Evolutionary conservation across 2,888 invertebrate species (phyloP).

Genomic region (Antheraea yamamai): DNA sequence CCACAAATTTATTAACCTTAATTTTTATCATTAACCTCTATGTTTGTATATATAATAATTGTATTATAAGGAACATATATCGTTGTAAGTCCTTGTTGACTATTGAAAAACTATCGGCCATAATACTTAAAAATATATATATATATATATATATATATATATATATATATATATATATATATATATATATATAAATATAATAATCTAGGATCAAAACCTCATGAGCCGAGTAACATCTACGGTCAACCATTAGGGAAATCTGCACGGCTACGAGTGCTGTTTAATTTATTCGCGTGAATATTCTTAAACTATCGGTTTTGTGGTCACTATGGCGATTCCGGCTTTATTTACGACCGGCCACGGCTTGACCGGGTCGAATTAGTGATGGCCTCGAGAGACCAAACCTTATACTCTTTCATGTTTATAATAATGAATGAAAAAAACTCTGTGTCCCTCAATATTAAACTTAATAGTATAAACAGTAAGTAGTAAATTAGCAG

Average conservation of each 20-base stretch:
- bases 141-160: too few relatives aligned
- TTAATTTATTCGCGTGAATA: slow-evolving; percentile 80
- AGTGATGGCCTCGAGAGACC: slow-evolving; percentile 47
- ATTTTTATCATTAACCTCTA: background rate
- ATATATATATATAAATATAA: too few relatives aligned
- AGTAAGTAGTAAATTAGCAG: too few relatives aligned
- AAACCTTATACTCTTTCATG: slow-evolving; percentile 16
- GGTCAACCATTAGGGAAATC: slow-evolving; percentile 81
- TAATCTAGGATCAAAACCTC: slow-evolving; percentile 48
- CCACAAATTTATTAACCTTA: background rate
- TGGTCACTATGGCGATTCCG: slow-evolving; percentile 69
- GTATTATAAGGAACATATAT: background rate
- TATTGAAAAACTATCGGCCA: background rate
- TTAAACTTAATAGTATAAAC: too few relatives aligned
- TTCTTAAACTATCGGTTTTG: slow-evolving; percentile 81
- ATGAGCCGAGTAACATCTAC: slow-evolving; percentile 34
- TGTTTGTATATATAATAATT: background rate
- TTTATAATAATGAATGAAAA: background rate
- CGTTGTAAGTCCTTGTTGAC: background rate
- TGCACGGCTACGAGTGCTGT: slow-evolving; percentile 69
- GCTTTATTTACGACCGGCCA: slow-evolving; percentile 68
- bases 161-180: too few relatives aligned
- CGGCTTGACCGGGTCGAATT: slow-evolving; percentile 44
- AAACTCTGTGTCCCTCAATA: too few relatives aligned
- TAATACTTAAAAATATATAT: background rate